Conservation (phyloP, 2,113 vertebrate genomes). For the Cromileptes altivelis region DNA sequence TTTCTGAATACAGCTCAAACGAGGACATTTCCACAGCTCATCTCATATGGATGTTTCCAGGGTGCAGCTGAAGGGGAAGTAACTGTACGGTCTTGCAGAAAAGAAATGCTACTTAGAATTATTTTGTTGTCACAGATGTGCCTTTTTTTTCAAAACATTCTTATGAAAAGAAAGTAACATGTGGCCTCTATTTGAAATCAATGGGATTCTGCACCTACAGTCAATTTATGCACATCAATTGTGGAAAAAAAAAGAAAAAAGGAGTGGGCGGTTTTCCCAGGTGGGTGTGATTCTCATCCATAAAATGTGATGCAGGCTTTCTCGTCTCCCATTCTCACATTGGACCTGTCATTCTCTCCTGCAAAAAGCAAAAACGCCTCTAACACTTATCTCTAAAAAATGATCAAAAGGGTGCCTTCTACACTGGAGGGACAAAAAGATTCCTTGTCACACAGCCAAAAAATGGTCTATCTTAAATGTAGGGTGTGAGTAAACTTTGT, state of each 20-base stretch:
- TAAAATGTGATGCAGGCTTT: constrained; percentile 10
- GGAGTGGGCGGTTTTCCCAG: constrained; percentile 18
- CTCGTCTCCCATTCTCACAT: background rate
- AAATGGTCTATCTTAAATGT: background rate
- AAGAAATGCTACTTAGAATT: constrained; percentile 39
- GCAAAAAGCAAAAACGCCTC: background rate
- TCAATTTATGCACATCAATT: constrained; percentile 26
- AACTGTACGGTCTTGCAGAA: constrained; percentile 48
- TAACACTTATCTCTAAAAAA: background rate
- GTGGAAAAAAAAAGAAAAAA: background rate
- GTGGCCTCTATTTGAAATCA: constrained; percentile 9
- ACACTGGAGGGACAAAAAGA: background rate
- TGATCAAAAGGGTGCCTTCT: background rate
- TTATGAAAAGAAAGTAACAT: constrained; percentile 28
- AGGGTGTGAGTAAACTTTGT: background rate
- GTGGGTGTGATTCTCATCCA: constrained; percentile 25
- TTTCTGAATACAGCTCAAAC: constrained; percentile 70
- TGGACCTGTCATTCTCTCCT: background rate
- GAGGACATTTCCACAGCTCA: constrained; percentile 63
- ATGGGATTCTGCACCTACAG: constrained; percentile 12
- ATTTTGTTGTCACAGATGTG: constrained; percentile 40
- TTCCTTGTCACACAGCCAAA: constrained; percentile 16
- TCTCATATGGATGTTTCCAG: constrained; percentile 53
- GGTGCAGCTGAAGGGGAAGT: constrained; percentile 67
- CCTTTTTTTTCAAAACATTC: background rate